Base-by-base conservation (phyloP, 1,140 invertebrate genomes). In the Parapsyche elsis region DNA sequence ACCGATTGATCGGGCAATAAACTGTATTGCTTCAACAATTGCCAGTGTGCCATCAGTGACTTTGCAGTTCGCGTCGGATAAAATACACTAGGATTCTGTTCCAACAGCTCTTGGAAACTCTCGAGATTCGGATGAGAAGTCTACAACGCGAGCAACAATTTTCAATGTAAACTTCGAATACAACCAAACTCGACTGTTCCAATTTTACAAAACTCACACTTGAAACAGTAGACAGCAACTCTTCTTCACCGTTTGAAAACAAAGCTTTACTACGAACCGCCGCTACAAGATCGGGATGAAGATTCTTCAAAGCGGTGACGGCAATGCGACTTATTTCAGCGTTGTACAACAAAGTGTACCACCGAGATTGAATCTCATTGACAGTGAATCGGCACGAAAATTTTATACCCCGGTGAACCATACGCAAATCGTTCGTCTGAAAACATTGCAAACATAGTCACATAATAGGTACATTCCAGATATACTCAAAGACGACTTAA, bases 301-400 rank as follows among this genome's bases (percentile, higher is more conserved):
- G 90, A 89, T 98, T 97, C 46, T 95, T 92, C 93, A 99, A 98
- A 0, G 97, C 96, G 81, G 94, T 93, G 7, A 98, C 93, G 23
- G 97, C 96, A 57, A 98, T 92, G 83, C 96, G 91, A 10, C 94
- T 96, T 46, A 96, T 93, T 57, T 94, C 92, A 59, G 95, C 93
- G 88, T 99, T 97, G 87, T 99, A 99, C 0, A 99, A 88, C 64
- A 99, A 86, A 9, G 96, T 95, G 90, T 98, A 98, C 98, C 98
- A 99, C 78, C 98, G 92, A 80, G 97, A 95, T 85, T 98, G 96
- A 26, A 99, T 92, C 87, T 99, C 97, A 86, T 95, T 94, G 12
- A 98, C 87, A 0, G 96, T 97, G 86, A 99, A 99, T 81, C 95
- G 93, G 86, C 97, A 98, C 0, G 97, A 98, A 89, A 99, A 99